phyloP scores from a whole-genome alignment of 2,888 invertebrate genomes.

The Microctonus hyperodae region DNA sequence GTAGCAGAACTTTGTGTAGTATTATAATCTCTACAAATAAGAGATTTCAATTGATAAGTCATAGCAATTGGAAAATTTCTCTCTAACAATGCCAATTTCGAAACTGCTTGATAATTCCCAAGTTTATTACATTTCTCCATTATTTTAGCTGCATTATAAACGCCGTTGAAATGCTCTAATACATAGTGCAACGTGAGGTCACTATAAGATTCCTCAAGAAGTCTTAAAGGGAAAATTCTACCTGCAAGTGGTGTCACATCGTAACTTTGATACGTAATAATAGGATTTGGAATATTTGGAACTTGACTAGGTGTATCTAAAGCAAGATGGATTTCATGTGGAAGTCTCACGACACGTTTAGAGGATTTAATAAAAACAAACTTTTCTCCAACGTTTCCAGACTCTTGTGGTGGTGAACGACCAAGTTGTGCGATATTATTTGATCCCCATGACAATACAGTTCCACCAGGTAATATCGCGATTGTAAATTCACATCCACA shows the following conservation, averaged over 20 bases:
- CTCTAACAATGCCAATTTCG: conserved; percentile 63
- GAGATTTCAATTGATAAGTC: conserved; percentile 60
- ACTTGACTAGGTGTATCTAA: conserved; percentile 62
- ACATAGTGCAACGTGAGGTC: conserved; percentile 61
- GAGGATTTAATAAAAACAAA: conserved; percentile 76
- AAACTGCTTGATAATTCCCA: conserved; percentile 63
- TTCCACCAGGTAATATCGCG: conserved; percentile 69
- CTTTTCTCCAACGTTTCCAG: conserved; percentile 66
- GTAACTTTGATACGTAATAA: conserved; percentile 60
- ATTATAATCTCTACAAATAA: conserved; percentile 49
- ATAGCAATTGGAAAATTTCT: conserved; percentile 61
- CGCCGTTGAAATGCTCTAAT: conserved; percentile 61
- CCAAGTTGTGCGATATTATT: conserved; percentile 72
- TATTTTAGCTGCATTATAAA: conserved; percentile 58
- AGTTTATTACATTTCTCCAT: conserved; percentile 61
- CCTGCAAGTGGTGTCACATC: conserved; percentile 56
- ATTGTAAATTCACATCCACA: conserved; percentile 83
- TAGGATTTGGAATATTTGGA: conserved; percentile 59
- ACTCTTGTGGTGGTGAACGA: conserved; percentile 67
- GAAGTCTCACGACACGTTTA: conserved; percentile 75
- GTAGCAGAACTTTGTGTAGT: too few relatives aligned
- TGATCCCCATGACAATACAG: conserved; percentile 79
- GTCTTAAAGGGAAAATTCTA: conserved; percentile 50
- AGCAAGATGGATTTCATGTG: conserved; percentile 61
- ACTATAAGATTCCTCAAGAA: conserved; percentile 56